Conservation (phyloP, 2,797 vertebrate genomes). For the Catostomus latipinnis region DNA sequence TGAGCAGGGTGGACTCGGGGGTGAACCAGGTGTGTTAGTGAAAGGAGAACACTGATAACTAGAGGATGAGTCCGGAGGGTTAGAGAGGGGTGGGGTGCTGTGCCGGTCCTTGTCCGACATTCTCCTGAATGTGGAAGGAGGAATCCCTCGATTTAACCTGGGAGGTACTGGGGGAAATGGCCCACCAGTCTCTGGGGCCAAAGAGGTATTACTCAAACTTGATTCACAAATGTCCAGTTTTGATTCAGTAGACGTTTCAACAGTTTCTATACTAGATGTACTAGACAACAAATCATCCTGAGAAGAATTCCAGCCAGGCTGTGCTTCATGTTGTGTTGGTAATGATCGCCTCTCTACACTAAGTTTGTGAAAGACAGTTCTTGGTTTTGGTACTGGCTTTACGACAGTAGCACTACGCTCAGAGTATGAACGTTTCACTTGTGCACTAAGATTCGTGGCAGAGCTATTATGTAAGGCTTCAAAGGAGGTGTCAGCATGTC, state of each 20-base stretch:
- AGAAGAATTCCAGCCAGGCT: constrained; percentile 58
- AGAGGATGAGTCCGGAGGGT: constrained; percentile 51
- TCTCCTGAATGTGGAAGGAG: constrained; percentile 45
- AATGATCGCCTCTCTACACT: constrained; percentile 64
- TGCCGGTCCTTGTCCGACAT: constrained; percentile 48
- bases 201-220: constrained; percentile 53
- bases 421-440: constrained; percentile 60
- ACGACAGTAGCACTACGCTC: constrained; percentile 28
- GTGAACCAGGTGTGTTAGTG: constrained; percentile 56
- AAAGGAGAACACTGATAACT: constrained; percentile 64
- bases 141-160: constrained; percentile 64
- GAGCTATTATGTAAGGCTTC: constrained; percentile 67
- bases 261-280: constrained; percentile 63
- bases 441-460: constrained; percentile 59
- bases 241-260: constrained; percentile 37
- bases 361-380: constrained; percentile 87
- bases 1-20: constrained; percentile 57
- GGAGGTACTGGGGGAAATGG: constrained; percentile 75
- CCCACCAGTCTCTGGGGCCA: constrained; percentile 51
- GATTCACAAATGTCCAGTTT: constrained; percentile 43
- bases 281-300: constrained; percentile 69
- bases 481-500: constrained; percentile 38
- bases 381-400: constrained; percentile 91
- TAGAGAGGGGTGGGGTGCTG: constrained; percentile 40
- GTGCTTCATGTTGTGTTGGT: constrained; percentile 30